Conservation (phyloP, 2,113 vertebrate species). For the Neogobius melanostomus region DNA sequence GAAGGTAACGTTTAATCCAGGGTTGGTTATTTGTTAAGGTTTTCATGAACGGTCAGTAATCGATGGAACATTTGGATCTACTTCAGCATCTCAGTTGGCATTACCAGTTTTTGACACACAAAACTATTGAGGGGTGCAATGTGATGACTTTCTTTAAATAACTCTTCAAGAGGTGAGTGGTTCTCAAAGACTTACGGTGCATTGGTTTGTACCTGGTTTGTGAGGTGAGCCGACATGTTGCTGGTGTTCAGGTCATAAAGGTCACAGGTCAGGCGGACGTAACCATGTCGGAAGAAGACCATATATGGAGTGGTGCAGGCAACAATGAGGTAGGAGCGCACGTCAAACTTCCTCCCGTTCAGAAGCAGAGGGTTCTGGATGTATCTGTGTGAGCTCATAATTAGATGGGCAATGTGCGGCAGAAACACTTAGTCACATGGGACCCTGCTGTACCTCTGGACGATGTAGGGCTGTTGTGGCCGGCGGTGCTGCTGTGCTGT, state of each 20-base stretch:
- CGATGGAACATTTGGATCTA: neutral
- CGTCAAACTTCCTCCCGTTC: conserved; percentile 86
- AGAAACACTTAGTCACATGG: conserved; percentile 55
- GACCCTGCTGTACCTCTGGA: conserved; percentile 84
- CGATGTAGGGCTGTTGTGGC: conserved; percentile 73
- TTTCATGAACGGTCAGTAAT: too few relatives aligned
- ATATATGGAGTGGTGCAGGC: conserved; percentile 81
- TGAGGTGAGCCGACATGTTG: conserved; percentile 83
- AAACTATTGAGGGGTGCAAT: too few relatives aligned
- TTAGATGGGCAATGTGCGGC: neutral
- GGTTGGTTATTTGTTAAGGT: too few relatives aligned
- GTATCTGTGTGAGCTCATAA: conserved; percentile 72
- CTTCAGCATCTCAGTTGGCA: neutral
- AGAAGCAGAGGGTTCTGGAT: conserved; percentile 85
- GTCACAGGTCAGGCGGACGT: conserved; percentile 81
- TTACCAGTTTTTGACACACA: neutral
- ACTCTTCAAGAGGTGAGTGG: neutral
- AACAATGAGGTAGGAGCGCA: conserved; percentile 84
- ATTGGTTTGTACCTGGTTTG: conserved; percentile 81
- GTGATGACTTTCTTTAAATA: too few relatives aligned
- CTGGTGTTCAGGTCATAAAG: conserved; percentile 79
- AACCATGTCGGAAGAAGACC: conserved; percentile 87
- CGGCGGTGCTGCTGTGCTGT: conserved; percentile 34
- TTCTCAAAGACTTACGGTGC: neutral
- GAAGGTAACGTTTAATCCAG: too few relatives aligned